These are phyloP conservation scores for Ctenomys sociabilis DNA, from an alignment of 2,113 vertebrate genomes.

Conservation along the genomic window DNA sequence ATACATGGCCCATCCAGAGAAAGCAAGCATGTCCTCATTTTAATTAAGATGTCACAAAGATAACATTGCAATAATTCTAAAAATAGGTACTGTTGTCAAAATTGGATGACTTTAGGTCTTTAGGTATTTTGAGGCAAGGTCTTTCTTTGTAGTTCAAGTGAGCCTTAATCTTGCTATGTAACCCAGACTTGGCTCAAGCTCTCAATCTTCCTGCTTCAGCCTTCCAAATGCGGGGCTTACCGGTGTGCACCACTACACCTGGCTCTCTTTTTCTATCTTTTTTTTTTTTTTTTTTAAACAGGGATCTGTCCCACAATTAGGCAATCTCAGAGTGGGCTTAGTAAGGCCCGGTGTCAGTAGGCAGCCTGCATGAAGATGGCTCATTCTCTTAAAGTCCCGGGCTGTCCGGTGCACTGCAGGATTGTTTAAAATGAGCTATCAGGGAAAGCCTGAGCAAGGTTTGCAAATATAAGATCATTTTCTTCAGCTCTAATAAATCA, in stretches of 20 bases:
- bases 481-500: slow-evolving; percentile 34
- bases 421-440: slow-evolving; percentile 20
- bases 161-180: not conserved
- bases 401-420: not conserved
- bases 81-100: not conserved
- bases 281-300: not conserved
- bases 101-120: not conserved
- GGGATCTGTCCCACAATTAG: not conserved
- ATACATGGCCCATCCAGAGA: not conserved
- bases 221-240: not conserved
- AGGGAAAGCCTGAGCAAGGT: not conserved
- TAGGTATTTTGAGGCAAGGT: no score
- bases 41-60: not conserved
- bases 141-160: not conserved
- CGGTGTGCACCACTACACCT: not conserved
- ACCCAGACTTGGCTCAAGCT: not conserved
- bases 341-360: not conserved
- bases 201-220: not conserved
- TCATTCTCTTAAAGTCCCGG: not conserved
- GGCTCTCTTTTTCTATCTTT: not conserved
- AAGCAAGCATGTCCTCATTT: not conserved
- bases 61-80: not conserved
- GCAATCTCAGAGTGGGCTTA: not conserved
- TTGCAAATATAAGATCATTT: slow-evolving; percentile 28
- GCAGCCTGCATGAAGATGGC: not conserved